phyloP scores from a whole-genome alignment of 2,797 vertebrate species.

The Antrozous pallidus region DNA sequence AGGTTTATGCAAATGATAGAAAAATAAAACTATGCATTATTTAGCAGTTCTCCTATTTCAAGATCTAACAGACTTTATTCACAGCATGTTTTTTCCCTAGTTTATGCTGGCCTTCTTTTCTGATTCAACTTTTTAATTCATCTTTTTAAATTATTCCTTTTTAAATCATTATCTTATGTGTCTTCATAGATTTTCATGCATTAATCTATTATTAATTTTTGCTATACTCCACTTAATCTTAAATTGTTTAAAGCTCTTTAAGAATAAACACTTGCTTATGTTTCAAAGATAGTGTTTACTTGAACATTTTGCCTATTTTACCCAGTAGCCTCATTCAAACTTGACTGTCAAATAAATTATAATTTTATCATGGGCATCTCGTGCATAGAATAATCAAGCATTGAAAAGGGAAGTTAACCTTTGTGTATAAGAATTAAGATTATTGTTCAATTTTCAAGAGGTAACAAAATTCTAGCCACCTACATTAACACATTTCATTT shows the following conservation, averaged over 20 bases:
- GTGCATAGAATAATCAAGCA: conserved; percentile 80
- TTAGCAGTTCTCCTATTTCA: conserved; percentile 90
- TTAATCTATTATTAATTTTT: conserved; percentile 90
- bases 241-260: conserved; percentile 87
- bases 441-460: conserved; percentile 77
- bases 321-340: conserved; percentile 81
- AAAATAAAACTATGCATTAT: conserved; percentile 92
- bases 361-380: conserved; percentile 79
- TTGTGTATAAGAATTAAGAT: conserved; percentile 72
- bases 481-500: conserved; percentile 81
- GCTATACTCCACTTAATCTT: conserved; percentile 85
- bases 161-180: conserved; percentile 90
- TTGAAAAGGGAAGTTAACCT: conserved; percentile 80
- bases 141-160: conserved; percentile 92
- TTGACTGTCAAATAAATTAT: conserved; percentile 81
- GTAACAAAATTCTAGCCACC: conserved; percentile 78
- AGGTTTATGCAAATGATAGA: conserved; percentile 90
- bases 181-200: conserved; percentile 87
- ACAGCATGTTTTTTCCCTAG: conserved; percentile 91
- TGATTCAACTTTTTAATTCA: conserved; percentile 88
- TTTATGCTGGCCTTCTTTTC: conserved; percentile 90
- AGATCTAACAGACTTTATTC: conserved; percentile 92
- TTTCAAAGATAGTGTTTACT: conserved; percentile 81
- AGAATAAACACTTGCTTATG: conserved; percentile 84
- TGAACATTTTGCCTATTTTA: conserved; percentile 80